Percentiles rank a stretch among this genome's conserved stretches.
phyloP scores from a whole-genome alignment of 2,888 invertebrate species.

The Scaptomyza cyrtandrae region DNA sequence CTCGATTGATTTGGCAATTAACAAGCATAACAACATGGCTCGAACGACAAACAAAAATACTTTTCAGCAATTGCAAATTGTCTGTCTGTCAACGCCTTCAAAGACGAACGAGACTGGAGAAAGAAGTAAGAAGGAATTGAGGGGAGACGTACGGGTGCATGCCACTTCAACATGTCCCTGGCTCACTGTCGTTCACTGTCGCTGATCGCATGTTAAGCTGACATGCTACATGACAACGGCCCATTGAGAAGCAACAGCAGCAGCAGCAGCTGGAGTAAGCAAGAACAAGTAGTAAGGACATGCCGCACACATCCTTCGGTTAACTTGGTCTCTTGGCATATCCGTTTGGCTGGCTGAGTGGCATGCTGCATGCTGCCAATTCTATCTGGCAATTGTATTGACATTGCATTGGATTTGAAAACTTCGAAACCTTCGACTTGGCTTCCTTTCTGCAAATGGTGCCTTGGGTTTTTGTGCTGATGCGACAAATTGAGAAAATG shows the following conservation, averaged over 20 bases:
- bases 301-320: conserved; percentile 42
- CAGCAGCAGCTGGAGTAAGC: not conserved
- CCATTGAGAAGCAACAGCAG: conserved; percentile 1
- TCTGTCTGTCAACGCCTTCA: conserved; percentile 63
- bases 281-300: conserved; percentile 17
- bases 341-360: conserved; percentile 26
- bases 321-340: conserved; percentile 21
- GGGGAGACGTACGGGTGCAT: not conserved
- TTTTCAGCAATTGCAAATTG: conserved; percentile 65
- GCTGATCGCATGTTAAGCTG: conserved; percentile 75
- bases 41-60: conserved; percentile 51
- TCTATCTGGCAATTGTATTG: conserved; percentile 60
- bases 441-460: conserved; percentile 23
- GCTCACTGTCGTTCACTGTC: conserved; percentile 55
- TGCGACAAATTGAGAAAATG: conserved; percentile 68
- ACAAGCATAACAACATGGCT: conserved; percentile 53
- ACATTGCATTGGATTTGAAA: conserved; percentile 45
- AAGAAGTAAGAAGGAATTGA: not conserved
- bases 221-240: conserved; percentile 57
- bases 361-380: conserved; percentile 55
- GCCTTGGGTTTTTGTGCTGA: conserved; percentile 48
- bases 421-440: conserved; percentile 13
- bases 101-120: not conserved
- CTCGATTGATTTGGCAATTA: conserved; percentile 71
- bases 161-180: conserved; percentile 31